Evolutionary conservation across 2,888 invertebrate species (phyloP).

Genomic region (Cantharis lateralis): DNA sequence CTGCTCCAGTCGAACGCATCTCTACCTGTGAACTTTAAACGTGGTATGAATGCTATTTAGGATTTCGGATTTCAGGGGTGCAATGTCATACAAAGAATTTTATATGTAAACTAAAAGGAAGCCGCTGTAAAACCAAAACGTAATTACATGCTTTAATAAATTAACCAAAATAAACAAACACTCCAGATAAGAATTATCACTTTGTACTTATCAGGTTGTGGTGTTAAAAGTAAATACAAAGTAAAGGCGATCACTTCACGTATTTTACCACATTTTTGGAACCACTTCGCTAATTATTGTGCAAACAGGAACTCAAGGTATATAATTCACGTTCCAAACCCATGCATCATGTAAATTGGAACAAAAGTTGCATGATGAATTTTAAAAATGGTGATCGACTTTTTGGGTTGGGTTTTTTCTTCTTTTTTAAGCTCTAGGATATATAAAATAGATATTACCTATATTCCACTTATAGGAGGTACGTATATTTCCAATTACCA

Average conservation of each 20-base stretch:
- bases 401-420: no score
- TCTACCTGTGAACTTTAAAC: neutral
- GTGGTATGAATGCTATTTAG: neutral
- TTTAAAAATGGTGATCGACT: no score
- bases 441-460: no score
- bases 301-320: neutral
- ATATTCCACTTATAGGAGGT: no score
- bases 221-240: neutral
- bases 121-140: neutral
- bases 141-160: neutral
- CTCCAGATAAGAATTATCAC: neutral
- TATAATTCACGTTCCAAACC: neutral
- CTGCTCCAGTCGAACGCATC: neutral
- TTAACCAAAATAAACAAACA: neutral
- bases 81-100: neutral
- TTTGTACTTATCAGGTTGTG: neutral
- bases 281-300: neutral
- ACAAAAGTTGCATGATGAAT: neutral
- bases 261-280: neutral
- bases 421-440: no score
- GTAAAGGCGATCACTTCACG: neutral
- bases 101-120: neutral
- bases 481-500: no score
- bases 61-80: neutral
- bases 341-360: neutral